Conservation (phyloP, 2,888 invertebrate genomes). For the Dolichopus griseipennis region DNA sequence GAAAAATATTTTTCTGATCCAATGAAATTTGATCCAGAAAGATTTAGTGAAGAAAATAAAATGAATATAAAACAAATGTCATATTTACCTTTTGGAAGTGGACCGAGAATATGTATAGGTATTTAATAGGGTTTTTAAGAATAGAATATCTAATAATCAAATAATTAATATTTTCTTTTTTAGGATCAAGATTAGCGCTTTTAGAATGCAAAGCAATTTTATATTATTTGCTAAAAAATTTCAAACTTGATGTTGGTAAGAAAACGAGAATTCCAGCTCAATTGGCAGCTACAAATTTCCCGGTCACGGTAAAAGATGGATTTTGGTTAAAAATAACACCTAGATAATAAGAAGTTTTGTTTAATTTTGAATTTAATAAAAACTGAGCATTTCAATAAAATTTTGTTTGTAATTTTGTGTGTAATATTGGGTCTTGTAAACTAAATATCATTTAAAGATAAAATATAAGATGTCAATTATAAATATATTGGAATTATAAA, state of each 20-base stretch:
- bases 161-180: slow-evolving; percentile 17
- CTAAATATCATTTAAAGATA: too few species aligned
- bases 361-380: slow-evolving; percentile 28
- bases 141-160: background rate
- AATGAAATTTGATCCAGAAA: slow-evolving; percentile 46
- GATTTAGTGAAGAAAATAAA: slow-evolving; percentile 50
- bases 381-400: too few species aligned
- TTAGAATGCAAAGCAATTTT: slow-evolving; percentile 22
- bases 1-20: slow-evolving; percentile 45
- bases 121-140: too few species aligned
- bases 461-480: too few species aligned
- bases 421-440: too few species aligned
- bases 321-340: slow-evolving; percentile 18
- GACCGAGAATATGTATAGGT: slow-evolving; percentile 43
- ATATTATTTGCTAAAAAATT: slow-evolving; percentile 20
- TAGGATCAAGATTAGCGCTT: slow-evolving; percentile 22
- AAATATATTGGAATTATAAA: too few species aligned
- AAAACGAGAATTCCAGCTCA: slow-evolving; percentile 19
- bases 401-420: too few species aligned
- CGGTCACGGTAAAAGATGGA: slow-evolving; percentile 16
- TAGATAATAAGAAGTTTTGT: slow-evolving; percentile 24
- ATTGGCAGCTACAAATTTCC: slow-evolving; percentile 9
- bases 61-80: slow-evolving; percentile 39
- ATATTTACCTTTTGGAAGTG: slow-evolving; percentile 49
- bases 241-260: slow-evolving; percentile 18